Conservation (phyloP, 37 sponge, comb jelly and placozoan genomes). For the Corticium candelabrum region DNA sequence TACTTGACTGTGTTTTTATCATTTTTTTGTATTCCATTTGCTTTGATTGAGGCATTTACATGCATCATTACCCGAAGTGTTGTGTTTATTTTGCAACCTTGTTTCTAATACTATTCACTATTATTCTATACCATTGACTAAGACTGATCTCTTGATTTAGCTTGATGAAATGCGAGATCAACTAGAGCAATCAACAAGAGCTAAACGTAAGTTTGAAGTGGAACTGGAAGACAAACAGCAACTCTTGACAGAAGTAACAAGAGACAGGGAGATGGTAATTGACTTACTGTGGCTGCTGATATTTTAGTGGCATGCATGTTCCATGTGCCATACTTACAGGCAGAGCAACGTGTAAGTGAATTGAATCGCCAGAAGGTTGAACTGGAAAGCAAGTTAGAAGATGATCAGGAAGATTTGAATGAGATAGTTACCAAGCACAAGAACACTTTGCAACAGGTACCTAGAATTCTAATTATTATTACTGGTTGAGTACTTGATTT, state of each 20-base stretch:
- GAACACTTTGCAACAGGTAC: constrained; percentile 1
- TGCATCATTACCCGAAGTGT: no score
- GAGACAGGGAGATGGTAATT: background rate
- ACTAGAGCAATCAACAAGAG: constrained; percentile 37
- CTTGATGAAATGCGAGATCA: constrained; percentile 18
- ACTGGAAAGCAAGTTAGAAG: constrained; percentile 57
- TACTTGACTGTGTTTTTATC: no score
- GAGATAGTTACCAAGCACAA: constrained; percentile 31
- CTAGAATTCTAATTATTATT: no score
- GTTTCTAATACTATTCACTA: no score
- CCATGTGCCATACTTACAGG: background rate
- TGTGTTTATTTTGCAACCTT: no score
- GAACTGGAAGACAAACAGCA: background rate
- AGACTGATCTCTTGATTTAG: no score
- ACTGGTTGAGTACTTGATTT: no score
- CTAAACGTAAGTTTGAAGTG: background rate
- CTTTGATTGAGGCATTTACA: no score
- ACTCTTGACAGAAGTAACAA: background rate
- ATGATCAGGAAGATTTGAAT: constrained; percentile 80
- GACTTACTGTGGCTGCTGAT: background rate
- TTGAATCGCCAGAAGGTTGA: constrained; percentile 51
- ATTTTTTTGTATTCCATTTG: no score
- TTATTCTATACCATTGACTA: no score
- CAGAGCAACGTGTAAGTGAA: constrained; percentile 12
- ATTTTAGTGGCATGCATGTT: no score